phyloP scores from a whole-genome alignment of 2,113 vertebrate species.

The Gnathochromis pfefferi region DNA sequence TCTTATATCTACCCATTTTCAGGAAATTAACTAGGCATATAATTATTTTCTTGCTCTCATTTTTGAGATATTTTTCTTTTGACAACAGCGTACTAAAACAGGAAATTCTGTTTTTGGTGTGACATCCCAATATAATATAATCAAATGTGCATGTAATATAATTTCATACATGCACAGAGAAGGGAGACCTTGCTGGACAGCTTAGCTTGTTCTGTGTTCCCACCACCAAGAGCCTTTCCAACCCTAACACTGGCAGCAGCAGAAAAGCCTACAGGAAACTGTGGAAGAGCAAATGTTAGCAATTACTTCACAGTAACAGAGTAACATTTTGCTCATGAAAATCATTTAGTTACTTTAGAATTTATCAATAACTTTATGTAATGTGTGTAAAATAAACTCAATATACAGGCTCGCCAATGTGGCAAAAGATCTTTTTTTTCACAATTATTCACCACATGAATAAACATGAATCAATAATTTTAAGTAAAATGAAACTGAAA shows the following conservation, averaged over 20 bases:
- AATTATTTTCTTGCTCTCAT: neutral
- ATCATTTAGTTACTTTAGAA: neutral
- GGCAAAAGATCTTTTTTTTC: neutral
- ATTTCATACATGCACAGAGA: conserved; percentile 69
- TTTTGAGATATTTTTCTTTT: neutral
- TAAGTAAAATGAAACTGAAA: neutral
- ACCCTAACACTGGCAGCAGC: conserved; percentile 77
- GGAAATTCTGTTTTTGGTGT: neutral
- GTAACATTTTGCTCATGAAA: neutral
- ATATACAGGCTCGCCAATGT: neutral
- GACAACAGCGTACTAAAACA: neutral
- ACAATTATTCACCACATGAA: neutral
- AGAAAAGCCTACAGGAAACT: conserved; percentile 79
- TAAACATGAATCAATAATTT: neutral
- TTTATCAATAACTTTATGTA: neutral
- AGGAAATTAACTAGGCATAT: neutral
- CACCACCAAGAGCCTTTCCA: conserved; percentile 81
- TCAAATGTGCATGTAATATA: neutral
- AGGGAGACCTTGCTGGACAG: conserved; percentile 69
- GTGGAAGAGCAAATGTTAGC: neutral
- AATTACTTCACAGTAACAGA: neutral
- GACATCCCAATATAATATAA: neutral
- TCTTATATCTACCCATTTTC: neutral
- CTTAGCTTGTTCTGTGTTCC: conserved; percentile 72
- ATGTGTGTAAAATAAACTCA: neutral